A percentile compares a stretch with the other conserved stretches of the same genome.
Evolutionary conservation across 2,113 vertebrate species (phyloP).

Genomic region (Rhabdornis inornatus): DNA sequence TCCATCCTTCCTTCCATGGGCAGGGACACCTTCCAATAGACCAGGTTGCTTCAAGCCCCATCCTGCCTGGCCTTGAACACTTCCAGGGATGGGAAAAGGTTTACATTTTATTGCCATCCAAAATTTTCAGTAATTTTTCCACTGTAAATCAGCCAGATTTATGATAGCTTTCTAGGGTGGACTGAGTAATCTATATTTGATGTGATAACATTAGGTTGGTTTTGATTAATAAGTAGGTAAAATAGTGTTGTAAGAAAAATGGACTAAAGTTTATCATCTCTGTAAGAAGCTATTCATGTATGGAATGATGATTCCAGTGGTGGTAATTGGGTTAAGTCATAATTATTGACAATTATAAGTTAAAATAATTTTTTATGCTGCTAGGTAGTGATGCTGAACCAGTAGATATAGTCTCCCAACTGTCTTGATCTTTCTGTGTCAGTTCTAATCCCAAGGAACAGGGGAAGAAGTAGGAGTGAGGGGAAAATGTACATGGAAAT

Average conservation of each 20-base stretch:
- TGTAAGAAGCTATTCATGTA: background rate
- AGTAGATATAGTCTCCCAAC: background rate
- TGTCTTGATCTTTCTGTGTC: background rate
- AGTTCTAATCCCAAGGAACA: background rate
- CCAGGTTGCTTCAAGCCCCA: background rate
- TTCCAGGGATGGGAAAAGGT: background rate
- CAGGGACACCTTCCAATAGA: background rate
- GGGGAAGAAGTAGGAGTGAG: background rate
- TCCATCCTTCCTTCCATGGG: background rate
- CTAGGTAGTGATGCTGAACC: background rate
- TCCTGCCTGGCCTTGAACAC: background rate
- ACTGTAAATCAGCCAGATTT: background rate
- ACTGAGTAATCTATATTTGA: background rate
- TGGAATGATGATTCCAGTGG: background rate
- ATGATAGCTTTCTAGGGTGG: background rate
- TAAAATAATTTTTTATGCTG: background rate
- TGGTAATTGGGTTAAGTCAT: background rate
- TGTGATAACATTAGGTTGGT: background rate
- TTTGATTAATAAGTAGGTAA: background rate
- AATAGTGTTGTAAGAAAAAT: background rate
- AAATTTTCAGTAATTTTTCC: background rate
- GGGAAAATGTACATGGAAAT: background rate
- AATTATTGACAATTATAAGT: background rate
- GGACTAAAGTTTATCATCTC: background rate
- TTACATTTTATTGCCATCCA: background rate